Evolutionary conservation across 2,113 vertebrate species (phyloP), one percentile per base, ranked within the genome.

Genomic region (Oreotrochilus melanogaster): DNA sequence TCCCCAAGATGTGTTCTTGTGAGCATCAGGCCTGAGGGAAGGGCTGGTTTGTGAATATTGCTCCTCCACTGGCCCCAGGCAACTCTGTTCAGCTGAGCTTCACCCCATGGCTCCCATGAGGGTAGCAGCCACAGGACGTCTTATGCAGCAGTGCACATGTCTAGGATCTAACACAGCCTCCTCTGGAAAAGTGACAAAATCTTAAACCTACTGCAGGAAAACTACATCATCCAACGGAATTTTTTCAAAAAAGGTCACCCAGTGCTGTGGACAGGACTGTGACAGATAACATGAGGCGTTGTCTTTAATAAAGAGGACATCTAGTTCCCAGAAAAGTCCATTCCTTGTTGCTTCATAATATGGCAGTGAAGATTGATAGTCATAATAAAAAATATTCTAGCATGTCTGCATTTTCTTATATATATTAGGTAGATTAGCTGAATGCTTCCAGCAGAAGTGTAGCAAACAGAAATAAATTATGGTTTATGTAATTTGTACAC

Each of bases 371-470:
- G 88, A 96, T 15, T 88, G 57, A 91, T 69, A 43, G 83, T 43
- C 28, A 48, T 45, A 91, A 92, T 92, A 94, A 51, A 78, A 54
- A 62, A 62, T 75, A 76, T 27, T 75, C 50, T 84, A 64, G 70
- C 11, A 4, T n/a, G 92, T 56, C 48, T 90, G 72, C 70, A 48
- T 92, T 95, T 96, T 69, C 91, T 84, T 79, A 92, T 51, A 88
- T 72, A 62, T 51, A 81, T 89, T 79, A 92, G 75, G 50, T 42
- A 88, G 88, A 96, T 96, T 92, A 96, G 50, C n/a, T 87, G 80
- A 42, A 33, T 79, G 69, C 67, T 96, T 93, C 35, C 86, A 95
- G 87, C 60, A 89, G 81, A 97, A 93, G 53, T 74, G 48, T 42
- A 14, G 2, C 67, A 92, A 97, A 95, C 83, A 95, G 45, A 69